Evolutionary conservation across 2,797 vertebrate species (phyloP).

Genomic region (Morus bassanus): DNA sequence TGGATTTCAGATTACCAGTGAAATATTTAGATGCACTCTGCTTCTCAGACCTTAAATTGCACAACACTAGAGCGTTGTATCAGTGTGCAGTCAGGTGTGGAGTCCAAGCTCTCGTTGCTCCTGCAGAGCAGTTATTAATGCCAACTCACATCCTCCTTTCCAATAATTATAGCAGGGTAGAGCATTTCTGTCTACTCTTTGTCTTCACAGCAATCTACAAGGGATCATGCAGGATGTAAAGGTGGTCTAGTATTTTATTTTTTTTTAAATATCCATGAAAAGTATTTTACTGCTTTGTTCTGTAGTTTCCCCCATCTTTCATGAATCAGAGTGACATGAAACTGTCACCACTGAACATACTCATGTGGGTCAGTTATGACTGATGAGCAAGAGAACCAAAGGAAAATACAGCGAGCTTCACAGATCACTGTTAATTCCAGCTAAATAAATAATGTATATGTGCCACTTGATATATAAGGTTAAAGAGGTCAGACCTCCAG

Average conservation of each 20-base stretch:
- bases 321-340: not conserved
- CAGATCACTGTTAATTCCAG: slow-evolving; percentile 50
- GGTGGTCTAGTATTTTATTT: not conserved
- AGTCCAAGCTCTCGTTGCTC: not conserved
- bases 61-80: not conserved
- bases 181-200: not conserved
- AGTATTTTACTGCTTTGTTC: not conserved
- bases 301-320: not conserved
- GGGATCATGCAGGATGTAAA: not conserved
- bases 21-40: not conserved
- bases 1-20: not conserved
- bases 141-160: not conserved
- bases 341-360: not conserved
- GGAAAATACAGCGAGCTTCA: slow-evolving; percentile 19
- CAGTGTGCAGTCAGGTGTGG: not conserved
- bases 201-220: not conserved
- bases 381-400: slow-evolving; percentile 13
- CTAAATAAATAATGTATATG: slow-evolving; percentile 49
- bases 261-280: not conserved
- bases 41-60: not conserved
- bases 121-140: not conserved
- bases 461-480: not conserved
- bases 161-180: not conserved
- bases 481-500: slow-evolving; percentile 38
- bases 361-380: not conserved